Base-by-base conservation (phyloP, 2,797 vertebrate genomes). In the Enteromius radiatus region DNA sequence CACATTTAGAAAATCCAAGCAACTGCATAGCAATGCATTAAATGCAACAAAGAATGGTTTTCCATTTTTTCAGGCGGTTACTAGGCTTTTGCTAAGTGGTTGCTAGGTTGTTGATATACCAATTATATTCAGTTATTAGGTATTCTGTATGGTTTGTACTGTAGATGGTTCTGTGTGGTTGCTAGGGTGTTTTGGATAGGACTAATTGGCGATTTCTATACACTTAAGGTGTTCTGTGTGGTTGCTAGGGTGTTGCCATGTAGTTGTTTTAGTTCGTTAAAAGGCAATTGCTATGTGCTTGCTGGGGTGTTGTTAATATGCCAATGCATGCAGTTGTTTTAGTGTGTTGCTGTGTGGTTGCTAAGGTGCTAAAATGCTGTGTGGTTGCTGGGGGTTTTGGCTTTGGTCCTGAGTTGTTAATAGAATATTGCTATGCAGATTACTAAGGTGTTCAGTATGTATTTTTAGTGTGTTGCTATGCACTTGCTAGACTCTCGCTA, bases 401-500 rank as follows among this genome's bases (percentile, higher is more conserved):
- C 5, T 14, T 5, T 59, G n/a, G 11, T 26, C 23, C 23, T 59
- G 11, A 0, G 56, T 61, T 61, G 56, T 15, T 61, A 15, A 23
- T 15, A 28, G 12, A 61, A 1, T 12, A 28, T 61, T 26, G 23
- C 11, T 28, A 61, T 61, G 12, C 5, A 15, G 56, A 12, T 61
- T 28, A 28, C 10, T 59, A 59, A 59, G 56, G 11, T 26, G 23
- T 59, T 26, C 23, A 59, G 23, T 28, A 1, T 28, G 56, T 28
- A 61, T 17, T 64, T 64, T 64, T 64, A 64, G 61, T 31, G 14
- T 64, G 26, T 64, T 31, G 61, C 61, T 64, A 15, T 64, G 61
- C 28, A 64, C 2, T 64, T 64, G 61, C 26, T 31, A 63, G 5
- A 17, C 54, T 56, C 21, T 4, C 23, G 49, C 52, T 11, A 56